Percentiles rank a stretch among this genome's conserved stretches.
Conservation (phyloP, 92 coral and sea anemone genomes). For the Umimayanthus chanpuru region DNA sequence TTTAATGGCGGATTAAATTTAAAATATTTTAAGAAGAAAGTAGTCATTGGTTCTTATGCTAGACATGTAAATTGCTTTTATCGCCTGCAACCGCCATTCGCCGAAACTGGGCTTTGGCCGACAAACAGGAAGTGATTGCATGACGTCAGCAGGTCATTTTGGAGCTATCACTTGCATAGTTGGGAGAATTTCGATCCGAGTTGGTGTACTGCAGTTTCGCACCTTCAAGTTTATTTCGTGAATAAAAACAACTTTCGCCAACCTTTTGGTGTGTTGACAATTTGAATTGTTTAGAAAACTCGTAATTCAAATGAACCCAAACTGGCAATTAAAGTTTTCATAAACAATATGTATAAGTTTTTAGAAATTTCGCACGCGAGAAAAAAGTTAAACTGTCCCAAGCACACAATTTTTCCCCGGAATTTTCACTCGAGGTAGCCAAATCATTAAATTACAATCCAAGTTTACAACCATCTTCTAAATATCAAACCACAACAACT, state of each 20-base stretch:
- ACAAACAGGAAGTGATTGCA: constrained; percentile 42
- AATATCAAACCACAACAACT: not conserved
- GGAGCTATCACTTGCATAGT: constrained; percentile 19
- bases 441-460: not conserved
- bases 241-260: not conserved
- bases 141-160: constrained; percentile 41
- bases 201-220: not conserved
- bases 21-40: not conserved
- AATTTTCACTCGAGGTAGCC: not conserved
- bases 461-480: not conserved
- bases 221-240: not conserved
- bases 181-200: constrained; percentile 34
- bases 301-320: not conserved
- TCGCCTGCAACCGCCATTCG: constrained; percentile 19
- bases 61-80: not conserved
- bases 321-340: too few relatives aligned
- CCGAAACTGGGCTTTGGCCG: constrained; percentile 22
- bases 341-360: not conserved
- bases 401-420: not conserved
- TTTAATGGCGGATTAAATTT: not conserved
- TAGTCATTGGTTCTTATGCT: too few relatives aligned
- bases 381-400: too few relatives aligned
- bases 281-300: not conserved
- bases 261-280: not conserved
- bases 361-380: not conserved